These are phyloP conservation scores for Malthinus seriepunctatus DNA, from an alignment of 2,888 invertebrate species.

Conservation along the genomic window DNA sequence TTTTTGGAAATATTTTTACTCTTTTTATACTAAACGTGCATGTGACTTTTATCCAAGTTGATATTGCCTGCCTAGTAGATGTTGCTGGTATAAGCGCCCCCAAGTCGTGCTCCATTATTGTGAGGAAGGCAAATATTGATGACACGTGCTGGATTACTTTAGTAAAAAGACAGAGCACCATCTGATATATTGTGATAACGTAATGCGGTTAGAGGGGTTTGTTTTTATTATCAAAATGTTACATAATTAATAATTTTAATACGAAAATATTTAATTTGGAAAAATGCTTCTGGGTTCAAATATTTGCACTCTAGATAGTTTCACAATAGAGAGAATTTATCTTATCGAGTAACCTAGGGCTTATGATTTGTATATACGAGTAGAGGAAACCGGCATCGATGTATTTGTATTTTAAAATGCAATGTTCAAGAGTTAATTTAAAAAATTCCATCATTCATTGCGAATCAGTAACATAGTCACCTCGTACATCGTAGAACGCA, in stretches of 20 bases:
- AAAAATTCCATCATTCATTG: too few relatives aligned
- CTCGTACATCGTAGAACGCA: too few relatives aligned
- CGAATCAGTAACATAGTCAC: too few relatives aligned
- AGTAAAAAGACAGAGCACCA: conserved; percentile 35
- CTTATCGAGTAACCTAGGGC: too few relatives aligned
- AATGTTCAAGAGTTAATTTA: too few relatives aligned
- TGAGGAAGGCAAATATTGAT: conserved; percentile 36
- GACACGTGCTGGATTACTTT: conserved; percentile 41
- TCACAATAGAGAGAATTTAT: too few relatives aligned
- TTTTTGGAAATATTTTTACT: conserved; percentile 15
- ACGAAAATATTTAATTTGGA: too few relatives aligned
- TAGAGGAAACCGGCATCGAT: too few relatives aligned
- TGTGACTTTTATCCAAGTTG: conserved; percentile 20
- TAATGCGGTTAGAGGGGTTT: conserved; percentile 31
- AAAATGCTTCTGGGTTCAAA: too few relatives aligned
- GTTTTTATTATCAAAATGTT: conserved; percentile 9
- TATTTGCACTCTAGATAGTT: too few relatives aligned
- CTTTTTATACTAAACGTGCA: conserved; percentile 21
- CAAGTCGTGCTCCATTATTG: conserved; percentile 30
- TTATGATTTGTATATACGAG: too few relatives aligned
- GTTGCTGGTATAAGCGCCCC: conserved; percentile 19
- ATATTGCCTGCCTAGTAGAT: conserved; percentile 7
- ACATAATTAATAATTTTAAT: conserved; percentile 1
- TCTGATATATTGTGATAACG: conserved; percentile 36
- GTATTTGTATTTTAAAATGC: too few relatives aligned